Conservation (phyloP, 2,797 vertebrate genomes). For the Avahi laniger region DNA sequence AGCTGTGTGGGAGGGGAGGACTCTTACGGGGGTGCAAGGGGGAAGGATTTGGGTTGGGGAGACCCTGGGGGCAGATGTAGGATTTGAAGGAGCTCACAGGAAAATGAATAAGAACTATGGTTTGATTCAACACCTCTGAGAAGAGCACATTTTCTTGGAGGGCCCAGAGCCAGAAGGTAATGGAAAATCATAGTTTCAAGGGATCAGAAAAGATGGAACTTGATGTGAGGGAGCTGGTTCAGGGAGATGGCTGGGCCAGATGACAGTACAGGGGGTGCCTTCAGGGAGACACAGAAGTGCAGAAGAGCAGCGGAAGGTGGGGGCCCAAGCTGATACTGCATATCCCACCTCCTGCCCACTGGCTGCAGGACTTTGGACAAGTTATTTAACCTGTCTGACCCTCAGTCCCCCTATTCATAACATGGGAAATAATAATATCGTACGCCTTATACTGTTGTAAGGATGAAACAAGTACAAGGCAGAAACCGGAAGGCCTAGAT, state of each 20-base stretch:
- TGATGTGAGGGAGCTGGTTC: not conserved
- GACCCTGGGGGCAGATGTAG: not conserved
- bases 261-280: not conserved
- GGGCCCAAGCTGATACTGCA: not conserved
- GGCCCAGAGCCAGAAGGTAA: not conserved
- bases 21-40: too few species aligned
- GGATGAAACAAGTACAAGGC: not conserved
- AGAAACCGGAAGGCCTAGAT: too few species aligned
- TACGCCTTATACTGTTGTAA: not conserved
- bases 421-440: not conserved
- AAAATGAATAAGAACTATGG: not conserved
- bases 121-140: not conserved
- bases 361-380: not conserved
- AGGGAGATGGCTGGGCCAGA: not conserved
- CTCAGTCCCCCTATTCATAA: not conserved
- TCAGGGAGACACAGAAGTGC: not conserved
- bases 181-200: not conserved
- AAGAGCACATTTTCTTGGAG: not conserved
- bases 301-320: not conserved
- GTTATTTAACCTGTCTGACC: not conserved
- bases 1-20: not conserved
- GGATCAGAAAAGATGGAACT: not conserved
- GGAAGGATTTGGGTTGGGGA: not conserved
- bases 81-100: not conserved
- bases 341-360: not conserved